phyloP scores from a whole-genome alignment of 2,888 invertebrate genomes.

The Synergus laeviventris region DNA sequence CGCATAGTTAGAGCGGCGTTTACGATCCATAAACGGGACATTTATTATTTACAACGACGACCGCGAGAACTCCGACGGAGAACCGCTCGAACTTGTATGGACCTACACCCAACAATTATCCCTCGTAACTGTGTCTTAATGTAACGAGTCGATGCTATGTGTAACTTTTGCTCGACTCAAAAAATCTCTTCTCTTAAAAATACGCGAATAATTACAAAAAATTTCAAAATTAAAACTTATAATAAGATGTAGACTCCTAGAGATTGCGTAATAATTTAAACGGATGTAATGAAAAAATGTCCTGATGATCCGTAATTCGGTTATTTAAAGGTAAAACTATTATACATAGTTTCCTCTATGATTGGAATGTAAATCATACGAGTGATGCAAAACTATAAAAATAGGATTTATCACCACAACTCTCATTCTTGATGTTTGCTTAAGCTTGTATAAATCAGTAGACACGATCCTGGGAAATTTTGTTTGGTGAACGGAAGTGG shows the following conservation, averaged over 20 bases:
- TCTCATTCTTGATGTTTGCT: constrained; percentile 10
- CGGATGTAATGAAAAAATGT: not conserved
- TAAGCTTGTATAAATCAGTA: not conserved
- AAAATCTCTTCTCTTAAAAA: constrained; percentile 10
- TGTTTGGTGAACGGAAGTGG: not conserved
- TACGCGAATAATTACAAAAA: too few species aligned
- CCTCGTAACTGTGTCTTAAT: constrained; percentile 67
- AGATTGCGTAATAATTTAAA: not conserved
- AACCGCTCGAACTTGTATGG: constrained; percentile 40
- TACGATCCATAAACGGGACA: constrained; percentile 72
- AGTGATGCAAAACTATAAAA: constrained; percentile 11
- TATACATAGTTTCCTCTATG: not conserved
- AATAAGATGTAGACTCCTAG: too few species aligned
- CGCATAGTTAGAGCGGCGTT: constrained; percentile 67
- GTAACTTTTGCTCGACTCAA: constrained; percentile 43
- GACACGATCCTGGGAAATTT: not conserved
- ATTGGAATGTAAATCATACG: constrained; percentile 7
- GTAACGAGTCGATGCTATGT: constrained; percentile 59
- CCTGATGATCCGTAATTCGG: not conserved
- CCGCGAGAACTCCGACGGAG: constrained; percentile 42
- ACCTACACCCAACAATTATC: constrained; percentile 67
- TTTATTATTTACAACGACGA: constrained; percentile 69
- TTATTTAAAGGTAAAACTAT: constrained; percentile 12
- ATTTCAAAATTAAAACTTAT: too few species aligned
- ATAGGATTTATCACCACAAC: constrained; percentile 17